Base-by-base conservation (phyloP, 2,888 invertebrate species). In the Xestoiulus laeticollis region DNA sequence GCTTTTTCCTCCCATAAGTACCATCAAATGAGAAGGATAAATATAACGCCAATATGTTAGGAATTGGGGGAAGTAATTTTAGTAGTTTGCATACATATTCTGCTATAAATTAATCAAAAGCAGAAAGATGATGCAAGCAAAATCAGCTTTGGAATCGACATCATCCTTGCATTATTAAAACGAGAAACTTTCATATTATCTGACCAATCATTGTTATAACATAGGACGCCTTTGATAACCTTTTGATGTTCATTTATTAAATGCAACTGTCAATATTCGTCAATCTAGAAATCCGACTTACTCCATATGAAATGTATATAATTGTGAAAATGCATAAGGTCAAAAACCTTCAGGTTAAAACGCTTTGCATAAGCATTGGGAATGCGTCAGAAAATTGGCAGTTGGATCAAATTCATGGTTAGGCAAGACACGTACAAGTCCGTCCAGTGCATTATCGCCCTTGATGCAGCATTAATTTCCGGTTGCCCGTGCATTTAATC, bases 391-490 rank as follows among this genome's bases (percentile, higher is more conserved):
- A 30, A 30, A 5, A 78, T 78, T 78, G 78, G 30, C 78, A 78
- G 78, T 30, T 78, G 78, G 78, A 12, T 12, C 26, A 32, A 78
- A 78, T 78, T 78, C 78, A 30, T 78, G 78, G 30, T 16, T 30
- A 78, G 78, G 78, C 30, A 12, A 78, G 26, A 14, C 78, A 78
- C 78, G 78, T 26, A 32, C 78, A 78, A 16, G 78, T 14, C 26
- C 78, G 38, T 38, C 0, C 14, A 32, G 78, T 78, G 26, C 30
- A 78, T 78, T 78, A 78, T 78, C 78, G 26, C 26, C 26, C 14
- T 78, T 26, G 78, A 78, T 78, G 78, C 78, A 30, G 78, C 78
- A 78, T 78, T 78, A 78, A 78, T 78, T 78, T 78, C 78, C 78
- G 78, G 78, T 78, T 32, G 30, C 4, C 78, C 78, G 78, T 78